Base-by-base conservation (phyloP, 2,888 invertebrate species). In the Poecilus cupreus region DNA sequence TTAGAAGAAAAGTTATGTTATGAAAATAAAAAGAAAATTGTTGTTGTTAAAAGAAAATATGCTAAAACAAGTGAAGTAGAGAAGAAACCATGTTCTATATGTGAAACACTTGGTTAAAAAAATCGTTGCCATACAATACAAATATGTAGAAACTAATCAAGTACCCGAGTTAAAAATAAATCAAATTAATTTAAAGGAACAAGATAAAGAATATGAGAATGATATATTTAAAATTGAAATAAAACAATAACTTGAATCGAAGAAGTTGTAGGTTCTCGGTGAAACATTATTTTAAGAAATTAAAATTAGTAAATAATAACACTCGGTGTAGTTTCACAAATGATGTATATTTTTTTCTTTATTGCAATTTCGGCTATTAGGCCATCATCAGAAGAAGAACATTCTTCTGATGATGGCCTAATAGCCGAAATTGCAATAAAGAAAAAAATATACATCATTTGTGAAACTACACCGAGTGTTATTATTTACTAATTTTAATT, bases 31-130 rank as follows among this genome's bases (percentile, higher is more conserved):
- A 51, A 51, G 20, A 51, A 51, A 51, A 51, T 51, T 51, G 13
- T 18, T 18, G 13, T 13, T 54, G 5, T 2, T 54, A 54, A 18
- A 54, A 54, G 18, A 18, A 54, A 18, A 18, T 54, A n/a, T 54
- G 54, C 18, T 18, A 37, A 70, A 39, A 22, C 39, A 18, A 13
- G 13, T 22, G 72, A 46, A 39, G n/a, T 43, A 11, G 46, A 72
- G 39, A 46, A 72, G 46, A 72, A 72, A 46, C 72, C 46, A 10
- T 72, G 46, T 46, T 37, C 24, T 72, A 72, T 72, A 72, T 46
- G 16, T 24, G 43, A 37, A 11, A 8, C 18, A 43, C 24, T 72
- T 20, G 72, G 72, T 20, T 72, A 11, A 18, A 72, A 16, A 18
- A 72, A 72, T 72, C 39, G 72, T 10, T 46, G 16, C 46, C 72